A percentile compares a stretch with the other conserved stretches of the same genome.
These are phyloP conservation scores for Staurois parvus DNA, from an alignment of 2,797 vertebrate genomes.

Conservation along the genomic window DNA sequence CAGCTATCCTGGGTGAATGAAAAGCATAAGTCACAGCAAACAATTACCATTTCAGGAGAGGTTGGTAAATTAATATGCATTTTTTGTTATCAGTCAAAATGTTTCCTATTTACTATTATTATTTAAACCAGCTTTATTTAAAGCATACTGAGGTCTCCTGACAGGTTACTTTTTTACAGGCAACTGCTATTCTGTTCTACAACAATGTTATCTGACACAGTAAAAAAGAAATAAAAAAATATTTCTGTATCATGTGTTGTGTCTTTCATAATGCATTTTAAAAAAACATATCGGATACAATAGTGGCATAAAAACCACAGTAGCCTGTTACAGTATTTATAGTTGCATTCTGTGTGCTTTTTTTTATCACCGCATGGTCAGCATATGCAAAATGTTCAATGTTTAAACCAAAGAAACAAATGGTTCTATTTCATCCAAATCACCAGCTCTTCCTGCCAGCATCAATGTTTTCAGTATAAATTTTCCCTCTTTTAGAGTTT, in stretches of 20 bases:
- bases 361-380: conserved; percentile 2
- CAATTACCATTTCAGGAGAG: too few species aligned
- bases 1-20: too few species aligned
- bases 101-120: background rate
- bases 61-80: too few species aligned
- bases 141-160: background rate
- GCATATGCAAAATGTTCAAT: background rate
- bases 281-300: background rate
- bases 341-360: background rate
- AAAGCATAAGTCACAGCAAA: too few species aligned
- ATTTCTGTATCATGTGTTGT: background rate
- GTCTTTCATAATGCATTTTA: background rate
- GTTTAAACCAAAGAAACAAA: background rate
- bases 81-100: background rate
- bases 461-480: conserved; percentile 39
- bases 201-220: background rate
- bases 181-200: background rate
- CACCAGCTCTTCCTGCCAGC: background rate
- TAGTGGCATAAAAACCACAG: background rate
- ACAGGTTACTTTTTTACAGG: background rate
- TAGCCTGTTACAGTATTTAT: background rate
- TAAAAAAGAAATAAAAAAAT: background rate
- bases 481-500: conserved; percentile 2
- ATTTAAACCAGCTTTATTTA: background rate
- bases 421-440: background rate